phyloP scores from a whole-genome alignment of 35 echinoderm and acorn worm genomes.

The Heliocidaris tuberculata region DNA sequence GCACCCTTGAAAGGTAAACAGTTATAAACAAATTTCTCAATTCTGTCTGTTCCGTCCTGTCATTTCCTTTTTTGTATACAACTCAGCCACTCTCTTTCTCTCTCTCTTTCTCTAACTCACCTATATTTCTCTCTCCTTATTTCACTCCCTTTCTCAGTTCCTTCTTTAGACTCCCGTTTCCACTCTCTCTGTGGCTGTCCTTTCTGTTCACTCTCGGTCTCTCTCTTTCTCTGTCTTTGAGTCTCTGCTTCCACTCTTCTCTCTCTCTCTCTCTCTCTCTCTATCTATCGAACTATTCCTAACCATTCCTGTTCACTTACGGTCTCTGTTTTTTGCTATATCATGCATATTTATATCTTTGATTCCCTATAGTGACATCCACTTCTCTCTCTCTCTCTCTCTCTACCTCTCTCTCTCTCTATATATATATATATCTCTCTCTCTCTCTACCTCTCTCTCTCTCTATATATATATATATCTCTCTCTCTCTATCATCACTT shows the following conservation, averaged over 20 bases:
- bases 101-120: neutral
- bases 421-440: too few species aligned
- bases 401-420: too few species aligned
- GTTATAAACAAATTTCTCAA: too few species aligned
- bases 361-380: too few species aligned
- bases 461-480: neutral
- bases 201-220: neutral
- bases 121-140: neutral
- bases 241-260: neutral
- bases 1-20: too few species aligned
- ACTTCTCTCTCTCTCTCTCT: too few species aligned
- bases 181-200: neutral
- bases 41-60: too few species aligned
- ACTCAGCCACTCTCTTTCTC: neutral
- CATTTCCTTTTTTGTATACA: neutral
- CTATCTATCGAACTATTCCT: neutral
- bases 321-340: too few species aligned
- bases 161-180: neutral
- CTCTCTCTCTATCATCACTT: neutral
- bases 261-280: neutral
- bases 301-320: too few species aligned
- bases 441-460: neutral
- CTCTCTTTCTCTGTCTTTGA: neutral
- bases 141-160: neutral
- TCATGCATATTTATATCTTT: too few species aligned